phyloP scores from a whole-genome alignment of 2,888 invertebrate species.

The Oasisia sp. region DNA sequence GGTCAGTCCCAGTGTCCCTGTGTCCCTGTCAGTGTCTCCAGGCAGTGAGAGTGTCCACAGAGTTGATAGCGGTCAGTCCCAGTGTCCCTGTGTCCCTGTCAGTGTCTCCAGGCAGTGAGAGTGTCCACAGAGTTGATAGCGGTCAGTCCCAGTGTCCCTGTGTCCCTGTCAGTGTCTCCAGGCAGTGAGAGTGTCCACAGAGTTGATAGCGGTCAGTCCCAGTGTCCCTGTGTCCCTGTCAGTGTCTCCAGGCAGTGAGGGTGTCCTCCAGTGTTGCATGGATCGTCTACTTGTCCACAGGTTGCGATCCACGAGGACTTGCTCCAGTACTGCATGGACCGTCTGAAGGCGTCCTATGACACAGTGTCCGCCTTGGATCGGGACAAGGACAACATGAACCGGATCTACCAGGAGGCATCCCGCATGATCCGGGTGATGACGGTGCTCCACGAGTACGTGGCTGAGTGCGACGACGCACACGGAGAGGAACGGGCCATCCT shows the following conservation, averaged over 20 bases:
- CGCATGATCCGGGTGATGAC: constrained; percentile 89
- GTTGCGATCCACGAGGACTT: constrained; percentile 90
- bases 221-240: too few species aligned
- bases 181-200: too few species aligned
- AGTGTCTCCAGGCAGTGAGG: neutral
- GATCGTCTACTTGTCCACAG: constrained; percentile 31
- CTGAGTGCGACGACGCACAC: constrained; percentile 83
- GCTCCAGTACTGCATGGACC: constrained; percentile 90
- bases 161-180: too few species aligned
- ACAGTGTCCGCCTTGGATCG: constrained; percentile 69
- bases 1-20: neutral
- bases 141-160: too few species aligned
- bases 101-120: too few species aligned
- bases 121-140: too few species aligned
- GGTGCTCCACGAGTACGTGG: constrained; percentile 93
- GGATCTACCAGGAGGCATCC: constrained; percentile 75
- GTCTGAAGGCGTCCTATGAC: constrained; percentile 80
- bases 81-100: too few species aligned
- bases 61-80: too few species aligned
- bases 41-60: too few species aligned
- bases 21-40: too few species aligned
- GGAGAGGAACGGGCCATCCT: constrained; percentile 87
- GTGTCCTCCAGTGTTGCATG: neutral
- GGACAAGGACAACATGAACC: constrained; percentile 68
- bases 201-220: too few species aligned